phyloP scores from a whole-genome alignment of 2,113 vertebrate genomes.

The Notiomystis cincta region DNA sequence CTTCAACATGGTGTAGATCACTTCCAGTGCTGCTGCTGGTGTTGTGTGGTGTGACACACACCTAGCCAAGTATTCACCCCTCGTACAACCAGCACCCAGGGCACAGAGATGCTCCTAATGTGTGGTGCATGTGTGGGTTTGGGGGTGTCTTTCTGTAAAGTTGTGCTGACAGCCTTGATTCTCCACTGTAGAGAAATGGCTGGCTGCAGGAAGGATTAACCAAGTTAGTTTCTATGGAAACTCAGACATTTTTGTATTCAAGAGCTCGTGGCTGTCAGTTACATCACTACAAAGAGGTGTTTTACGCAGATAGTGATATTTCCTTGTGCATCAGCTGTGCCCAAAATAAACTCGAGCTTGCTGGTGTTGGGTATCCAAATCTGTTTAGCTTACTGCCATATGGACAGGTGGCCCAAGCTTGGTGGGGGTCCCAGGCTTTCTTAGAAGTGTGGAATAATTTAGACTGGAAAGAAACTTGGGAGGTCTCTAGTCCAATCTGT shows the following conservation, averaged over 20 bases:
- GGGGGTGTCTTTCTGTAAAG: neutral
- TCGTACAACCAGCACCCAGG: neutral
- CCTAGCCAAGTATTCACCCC: neutral
- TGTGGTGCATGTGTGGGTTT: neutral
- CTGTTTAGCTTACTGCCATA: neutral
- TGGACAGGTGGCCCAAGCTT: neutral
- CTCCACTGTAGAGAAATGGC: neutral
- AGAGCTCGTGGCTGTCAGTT: neutral
- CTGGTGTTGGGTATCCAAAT: slow-evolving; percentile 25
- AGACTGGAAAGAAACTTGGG: neutral
- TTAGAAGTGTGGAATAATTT: neutral
- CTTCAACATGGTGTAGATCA: neutral
- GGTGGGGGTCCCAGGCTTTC: neutral
- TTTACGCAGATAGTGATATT: slow-evolving; percentile 16
- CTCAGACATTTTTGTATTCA: slow-evolving; percentile 4
- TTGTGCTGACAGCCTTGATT: neutral
- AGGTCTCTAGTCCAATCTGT: neutral
- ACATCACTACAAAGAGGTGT: neutral
- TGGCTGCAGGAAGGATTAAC: slow-evolving; percentile 5
- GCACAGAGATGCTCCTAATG: neutral
- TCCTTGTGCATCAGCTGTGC: slow-evolving; percentile 19
- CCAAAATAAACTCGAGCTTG: slow-evolving; percentile 33
- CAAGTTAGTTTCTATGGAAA: slow-evolving; percentile 54
- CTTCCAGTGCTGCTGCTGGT: neutral
- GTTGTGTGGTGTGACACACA: neutral